Base-by-base conservation (phyloP, 2,888 invertebrate genomes). In the Drosophila parthenogenetica region DNA sequence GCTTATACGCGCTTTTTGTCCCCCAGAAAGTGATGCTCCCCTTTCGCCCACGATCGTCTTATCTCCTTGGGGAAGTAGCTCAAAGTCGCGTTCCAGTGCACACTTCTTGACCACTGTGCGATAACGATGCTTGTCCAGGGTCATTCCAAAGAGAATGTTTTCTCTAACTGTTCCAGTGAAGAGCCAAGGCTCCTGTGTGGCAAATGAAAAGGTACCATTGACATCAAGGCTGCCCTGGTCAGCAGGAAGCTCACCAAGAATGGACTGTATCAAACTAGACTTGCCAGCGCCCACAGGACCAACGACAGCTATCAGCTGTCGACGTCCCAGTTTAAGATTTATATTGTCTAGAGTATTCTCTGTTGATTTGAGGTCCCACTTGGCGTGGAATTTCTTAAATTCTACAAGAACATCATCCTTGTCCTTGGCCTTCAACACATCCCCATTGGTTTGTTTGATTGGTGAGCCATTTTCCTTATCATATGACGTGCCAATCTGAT, bases 1-100 rank as follows among this genome's bases (percentile, higher is more conserved):
- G 58, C 96, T 97, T 61, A 98, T 96, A 79, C 98, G 94, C 0
- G 98, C 98, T 67, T 96, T 95, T 91, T 98, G 98, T 10, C 97
- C 95, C 73, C 97, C 97, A 83, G 96, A 96, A 17, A 97, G 93
- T 78, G 96, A 96, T 73, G 96, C 95, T 25, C 97, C 97, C 29
- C 96, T 93, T 90, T 97, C 97, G 5, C 97, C 98, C 8, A 95
- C 94, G 57, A 94, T 90, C 0, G 95, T 95, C 73, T 92, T 91
- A 82, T 95, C 95, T 8, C 94, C 94, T 70, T 93, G 91, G 0
- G 94, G 93, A 73, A 95, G 91, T 42, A 94, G 90, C 42, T 93
- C 92, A 74, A 95, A 92, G 91, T 95, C 94, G 83, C 93, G 87
- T 75, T 93, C 92, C 55, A 93, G 85, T 0, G 93, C 93, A 83